Evolutionary conservation across 2,888 invertebrate genomes (phyloP).

Genomic region (Euplagia quadripunctaria): DNA sequence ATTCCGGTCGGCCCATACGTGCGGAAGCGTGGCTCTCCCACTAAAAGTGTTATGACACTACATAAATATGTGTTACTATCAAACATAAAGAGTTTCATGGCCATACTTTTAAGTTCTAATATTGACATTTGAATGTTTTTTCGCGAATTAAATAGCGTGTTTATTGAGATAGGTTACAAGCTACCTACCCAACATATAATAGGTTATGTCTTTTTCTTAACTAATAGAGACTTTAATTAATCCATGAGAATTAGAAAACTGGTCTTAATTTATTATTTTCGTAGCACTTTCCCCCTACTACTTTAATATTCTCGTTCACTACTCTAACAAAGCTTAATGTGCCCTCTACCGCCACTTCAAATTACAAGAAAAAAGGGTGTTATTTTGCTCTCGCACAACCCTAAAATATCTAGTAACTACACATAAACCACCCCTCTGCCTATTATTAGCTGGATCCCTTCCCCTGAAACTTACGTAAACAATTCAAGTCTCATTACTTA

Average conservation of each 20-base stretch:
- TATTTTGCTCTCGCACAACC: not conserved
- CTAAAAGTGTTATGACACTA: too few relatives aligned
- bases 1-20: too few relatives aligned
- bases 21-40: too few relatives aligned
- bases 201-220: too few relatives aligned
- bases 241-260: not conserved
- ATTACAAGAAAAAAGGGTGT: not conserved
- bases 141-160: too few relatives aligned
- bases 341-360: not conserved
- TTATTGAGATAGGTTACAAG: too few relatives aligned
- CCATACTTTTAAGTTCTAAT: too few relatives aligned
- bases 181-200: too few relatives aligned
- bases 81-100: too few relatives aligned
- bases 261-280: not conserved
- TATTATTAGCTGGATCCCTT: not conserved
- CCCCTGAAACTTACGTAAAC: not conserved
- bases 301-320: not conserved
- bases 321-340: not conserved
- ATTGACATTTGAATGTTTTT: too few relatives aligned
- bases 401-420: not conserved
- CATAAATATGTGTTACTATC: too few relatives aligned
- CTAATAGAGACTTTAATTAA: too few relatives aligned
- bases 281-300: not conserved
- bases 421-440: not conserved
- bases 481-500: not conserved